Evolutionary conservation across 2,113 vertebrate genomes (phyloP).

Genomic region (Apaloderma vittatum): DNA sequence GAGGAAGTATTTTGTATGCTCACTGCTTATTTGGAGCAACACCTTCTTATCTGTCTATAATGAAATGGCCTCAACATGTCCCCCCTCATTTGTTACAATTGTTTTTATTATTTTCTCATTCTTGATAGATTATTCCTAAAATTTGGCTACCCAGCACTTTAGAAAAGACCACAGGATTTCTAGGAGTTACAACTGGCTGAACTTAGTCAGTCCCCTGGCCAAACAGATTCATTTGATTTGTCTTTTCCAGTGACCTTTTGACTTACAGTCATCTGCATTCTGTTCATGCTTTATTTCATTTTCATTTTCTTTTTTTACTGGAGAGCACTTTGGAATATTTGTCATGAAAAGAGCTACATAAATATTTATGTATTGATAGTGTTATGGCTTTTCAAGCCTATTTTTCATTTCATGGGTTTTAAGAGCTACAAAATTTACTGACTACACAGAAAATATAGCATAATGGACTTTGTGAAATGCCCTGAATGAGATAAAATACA

Average conservation of each 20-base stretch:
- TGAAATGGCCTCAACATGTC: neutral
- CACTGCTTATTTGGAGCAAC: neutral
- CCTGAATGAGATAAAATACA: constrained; percentile 72
- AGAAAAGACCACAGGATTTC: neutral
- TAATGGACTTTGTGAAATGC: constrained; percentile 78
- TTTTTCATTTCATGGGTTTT: constrained; percentile 80
- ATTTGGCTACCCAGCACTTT: neutral
- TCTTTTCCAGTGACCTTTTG: constrained; percentile 65
- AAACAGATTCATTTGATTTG: constrained; percentile 41
- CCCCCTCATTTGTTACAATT: neutral
- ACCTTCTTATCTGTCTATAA: neutral
- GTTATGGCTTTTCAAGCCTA: constrained; percentile 74
- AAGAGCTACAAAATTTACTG: constrained; percentile 81
- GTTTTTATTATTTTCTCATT: neutral
- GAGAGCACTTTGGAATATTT: constrained; percentile 72
- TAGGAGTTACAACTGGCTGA: neutral
- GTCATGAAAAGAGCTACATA: constrained; percentile 79
- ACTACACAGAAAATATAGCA: constrained; percentile 77
- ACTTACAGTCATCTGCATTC: constrained; percentile 59
- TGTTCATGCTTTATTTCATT: constrained; percentile 71
- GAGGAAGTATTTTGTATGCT: neutral
- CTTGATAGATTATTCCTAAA: neutral
- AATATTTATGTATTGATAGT: constrained; percentile 84
- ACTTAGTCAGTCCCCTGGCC: neutral
- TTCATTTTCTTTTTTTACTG: constrained; percentile 74